phyloP scores from a whole-genome alignment of 2,888 invertebrate species.

The Adela reaumurella region DNA sequence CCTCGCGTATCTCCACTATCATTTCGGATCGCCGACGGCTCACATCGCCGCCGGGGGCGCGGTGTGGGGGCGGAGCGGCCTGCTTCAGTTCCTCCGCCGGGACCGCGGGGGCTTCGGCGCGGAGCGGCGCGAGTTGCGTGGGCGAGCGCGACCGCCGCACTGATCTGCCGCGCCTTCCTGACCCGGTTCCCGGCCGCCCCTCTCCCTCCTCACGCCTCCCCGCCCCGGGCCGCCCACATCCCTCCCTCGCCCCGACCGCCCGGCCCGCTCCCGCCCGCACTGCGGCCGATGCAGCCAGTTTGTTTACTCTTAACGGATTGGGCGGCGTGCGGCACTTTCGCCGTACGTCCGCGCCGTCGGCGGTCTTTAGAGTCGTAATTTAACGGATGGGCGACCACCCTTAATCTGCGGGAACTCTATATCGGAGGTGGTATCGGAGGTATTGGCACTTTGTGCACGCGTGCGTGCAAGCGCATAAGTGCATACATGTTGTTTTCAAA shows the following conservation, averaged over 20 bases:
- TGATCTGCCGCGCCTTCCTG: constrained; percentile 24
- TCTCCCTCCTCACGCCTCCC: constrained; percentile 12
- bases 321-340: not conserved
- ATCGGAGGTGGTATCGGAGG: too few species aligned
- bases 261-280: constrained; percentile 11
- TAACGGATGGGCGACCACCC: too few species aligned
- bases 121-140: constrained; percentile 8
- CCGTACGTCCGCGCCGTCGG: not conserved
- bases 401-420: too few species aligned
- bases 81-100: not conserved
- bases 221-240: constrained; percentile 8
- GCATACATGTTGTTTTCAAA: too few species aligned
- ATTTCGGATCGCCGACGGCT: constrained; percentile 19
- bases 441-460: too few species aligned
- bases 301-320: not conserved
- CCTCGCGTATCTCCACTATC: constrained; percentile 53
- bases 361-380: not conserved
- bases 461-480: too few species aligned
- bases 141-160: constrained; percentile 48
- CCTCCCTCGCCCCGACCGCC: constrained; percentile 11
- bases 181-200: constrained; percentile 33
- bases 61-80: not conserved
- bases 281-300: constrained; percentile 7
- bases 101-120: not conserved
- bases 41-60: not conserved